Evolutionary conservation across 2,888 invertebrate genomes (phyloP), one percentile per base, ranked within the genome.

Genomic region (Clusia tigrina): DNA sequence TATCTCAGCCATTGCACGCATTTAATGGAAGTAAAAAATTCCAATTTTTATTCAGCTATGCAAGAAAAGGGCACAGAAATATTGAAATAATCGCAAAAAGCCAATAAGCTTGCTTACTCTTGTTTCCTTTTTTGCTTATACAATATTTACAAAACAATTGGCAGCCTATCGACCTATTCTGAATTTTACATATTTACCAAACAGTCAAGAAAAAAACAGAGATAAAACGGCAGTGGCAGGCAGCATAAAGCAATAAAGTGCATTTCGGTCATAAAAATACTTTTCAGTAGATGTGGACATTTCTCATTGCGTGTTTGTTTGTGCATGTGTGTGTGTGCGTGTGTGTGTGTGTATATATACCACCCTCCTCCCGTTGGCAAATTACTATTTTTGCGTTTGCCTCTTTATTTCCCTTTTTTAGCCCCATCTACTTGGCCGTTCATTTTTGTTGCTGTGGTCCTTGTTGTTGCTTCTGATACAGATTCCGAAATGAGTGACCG

Each of bases 261-360:
- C 78, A 76, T 74, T 77, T 77, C 71, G 77, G 77, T 75, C 77
- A 74, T 74, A 74, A 74, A 74, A 74, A 74, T 75, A 74, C n/a
- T 17, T 42, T 6, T 42, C 6, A 32, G 12, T 9, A 32, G 12
- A 32, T 32, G 32, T 32, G 32, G 6, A 32, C 5, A 32, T 9
- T 5, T 32, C 12, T 32, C 6, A 32, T 10, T 42, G n/a, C n/a
- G n/a, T 42, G 42, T 42, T 10, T 42, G 42, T 42, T 3, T 42
- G 42, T 42, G 42, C n/a, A 17, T 15, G 6, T 42, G 48, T 48
- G 48, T 20, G 42, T n/a, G 42, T 6, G 3, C 9, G 15, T 6
- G 42, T n/a, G 42, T 42, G 3, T 6, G 42, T 42, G 42, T 42
- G n/a, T 15, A n/a, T 15, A 17, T 42, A 17, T 42, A 42, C n/a